Conservation (phyloP, 2,797 vertebrate species). For the Rhabdophis nuchalis region DNA sequence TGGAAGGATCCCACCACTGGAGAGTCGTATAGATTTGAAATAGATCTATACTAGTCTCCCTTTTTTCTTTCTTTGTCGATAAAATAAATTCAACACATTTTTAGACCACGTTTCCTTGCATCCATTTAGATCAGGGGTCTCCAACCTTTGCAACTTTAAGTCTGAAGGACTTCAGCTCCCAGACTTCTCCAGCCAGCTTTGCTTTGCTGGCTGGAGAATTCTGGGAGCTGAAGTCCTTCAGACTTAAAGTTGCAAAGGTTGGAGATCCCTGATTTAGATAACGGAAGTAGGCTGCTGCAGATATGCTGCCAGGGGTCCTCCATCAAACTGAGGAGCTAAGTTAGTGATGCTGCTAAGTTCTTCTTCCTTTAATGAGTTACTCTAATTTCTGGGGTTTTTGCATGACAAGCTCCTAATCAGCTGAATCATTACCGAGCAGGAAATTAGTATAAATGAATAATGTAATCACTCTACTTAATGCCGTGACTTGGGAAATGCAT, state of each 20-base stretch:
- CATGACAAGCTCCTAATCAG: background rate
- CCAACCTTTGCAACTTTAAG: too few relatives aligned
- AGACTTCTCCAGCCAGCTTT: too few relatives aligned
- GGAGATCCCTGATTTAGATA: too few relatives aligned
- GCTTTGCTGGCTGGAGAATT: too few relatives aligned
- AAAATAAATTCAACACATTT: too few relatives aligned
- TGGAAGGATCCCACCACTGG: too few relatives aligned
- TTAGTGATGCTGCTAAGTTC: background rate
- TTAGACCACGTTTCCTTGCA: background rate
- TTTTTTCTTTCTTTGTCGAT: too few relatives aligned
- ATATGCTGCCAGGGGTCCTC: background rate
- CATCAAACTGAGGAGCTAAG: background rate
- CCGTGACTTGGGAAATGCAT: background rate
- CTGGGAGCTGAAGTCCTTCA: too few relatives aligned
- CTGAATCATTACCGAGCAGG: constrained; percentile 12
- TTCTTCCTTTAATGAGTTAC: background rate
- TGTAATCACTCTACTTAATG: constrained; percentile 19
- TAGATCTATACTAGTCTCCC: too few relatives aligned
- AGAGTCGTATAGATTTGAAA: too few relatives aligned
- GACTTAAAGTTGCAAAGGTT: too few relatives aligned
- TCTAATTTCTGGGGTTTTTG: constrained; percentile 19
- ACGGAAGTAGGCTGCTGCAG: background rate
- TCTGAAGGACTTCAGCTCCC: too few relatives aligned
- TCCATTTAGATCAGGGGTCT: background rate
- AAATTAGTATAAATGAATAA: constrained; percentile 32